phyloP scores from a whole-genome alignment of 2,888 invertebrate genomes.

The Carterocephalus palaemon region DNA sequence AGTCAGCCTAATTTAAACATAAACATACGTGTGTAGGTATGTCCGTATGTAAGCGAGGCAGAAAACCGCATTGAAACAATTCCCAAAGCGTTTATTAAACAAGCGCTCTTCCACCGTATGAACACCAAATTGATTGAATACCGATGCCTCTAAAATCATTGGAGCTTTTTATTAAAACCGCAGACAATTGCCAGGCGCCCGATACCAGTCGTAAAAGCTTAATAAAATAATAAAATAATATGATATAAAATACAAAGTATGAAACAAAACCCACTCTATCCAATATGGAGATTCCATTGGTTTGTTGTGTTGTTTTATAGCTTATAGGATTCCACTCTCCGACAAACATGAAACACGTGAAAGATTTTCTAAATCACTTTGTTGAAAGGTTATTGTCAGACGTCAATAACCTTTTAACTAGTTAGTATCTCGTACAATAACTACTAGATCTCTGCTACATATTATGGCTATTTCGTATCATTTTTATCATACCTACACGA shows the following conservation, averaged over 20 bases:
- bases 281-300: conserved; percentile 16
- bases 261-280: conserved; percentile 8
- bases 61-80: conserved; percentile 15
- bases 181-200: conserved; percentile 27
- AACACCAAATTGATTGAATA: conserved; percentile 29
- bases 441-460: no score
- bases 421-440: no score
- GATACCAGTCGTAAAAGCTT: conserved; percentile 24
- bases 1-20: no score
- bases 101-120: conserved; percentile 15
- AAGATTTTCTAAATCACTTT: no score
- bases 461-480: no score
- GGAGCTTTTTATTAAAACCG: conserved; percentile 30
- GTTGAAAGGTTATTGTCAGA: no score
- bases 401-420: no score
- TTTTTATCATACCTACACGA: no score
- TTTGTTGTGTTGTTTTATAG: conserved; percentile 12
- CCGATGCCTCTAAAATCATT: conserved; percentile 24
- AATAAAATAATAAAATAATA: conserved; percentile 24
- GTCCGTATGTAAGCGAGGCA: no score
- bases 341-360: conserved; percentile 6
- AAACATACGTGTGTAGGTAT: no score
- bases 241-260: conserved; percentile 15
- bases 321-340: conserved; percentile 8
- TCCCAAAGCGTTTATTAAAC: background rate